A percentile compares a stretch with the other conserved stretches of the same genome.
phyloP scores from a whole-genome alignment of 2,113 vertebrate species.

The Pundamilia nyererei region DNA sequence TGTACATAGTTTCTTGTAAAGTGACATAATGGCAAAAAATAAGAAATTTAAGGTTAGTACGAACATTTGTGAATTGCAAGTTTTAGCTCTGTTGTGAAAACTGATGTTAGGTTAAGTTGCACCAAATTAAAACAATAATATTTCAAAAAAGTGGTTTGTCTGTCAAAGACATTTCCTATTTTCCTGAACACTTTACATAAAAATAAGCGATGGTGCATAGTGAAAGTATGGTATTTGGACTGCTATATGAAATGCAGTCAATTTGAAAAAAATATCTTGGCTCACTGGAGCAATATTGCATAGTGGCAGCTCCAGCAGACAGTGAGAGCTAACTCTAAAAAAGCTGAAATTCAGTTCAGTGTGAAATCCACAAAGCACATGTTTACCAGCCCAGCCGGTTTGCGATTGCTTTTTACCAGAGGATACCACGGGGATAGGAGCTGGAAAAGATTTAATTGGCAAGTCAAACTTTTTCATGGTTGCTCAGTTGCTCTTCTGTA shows the following conservation, averaged over 20 bases:
- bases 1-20: neutral
- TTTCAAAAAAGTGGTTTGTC: neutral
- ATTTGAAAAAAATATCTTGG: neutral
- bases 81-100: neutral
- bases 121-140: neutral
- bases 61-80: neutral
- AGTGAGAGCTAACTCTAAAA: neutral
- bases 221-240: neutral
- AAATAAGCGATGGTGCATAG: neutral
- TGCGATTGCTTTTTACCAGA: neutral
- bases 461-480: neutral
- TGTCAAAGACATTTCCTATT: neutral
- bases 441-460: neutral
- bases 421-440: neutral
- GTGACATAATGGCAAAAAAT: neutral
- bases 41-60: neutral
- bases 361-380: conserved; percentile 17
- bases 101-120: neutral
- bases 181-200: neutral
- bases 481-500: neutral
- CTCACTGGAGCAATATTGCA: neutral
- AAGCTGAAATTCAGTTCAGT: neutral
- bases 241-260: neutral
- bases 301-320: neutral
- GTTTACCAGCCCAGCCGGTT: conserved; percentile 21